Conservation (phyloP, 2,797 vertebrate genomes). For the Sternarchorhynchus goeldii region DNA sequence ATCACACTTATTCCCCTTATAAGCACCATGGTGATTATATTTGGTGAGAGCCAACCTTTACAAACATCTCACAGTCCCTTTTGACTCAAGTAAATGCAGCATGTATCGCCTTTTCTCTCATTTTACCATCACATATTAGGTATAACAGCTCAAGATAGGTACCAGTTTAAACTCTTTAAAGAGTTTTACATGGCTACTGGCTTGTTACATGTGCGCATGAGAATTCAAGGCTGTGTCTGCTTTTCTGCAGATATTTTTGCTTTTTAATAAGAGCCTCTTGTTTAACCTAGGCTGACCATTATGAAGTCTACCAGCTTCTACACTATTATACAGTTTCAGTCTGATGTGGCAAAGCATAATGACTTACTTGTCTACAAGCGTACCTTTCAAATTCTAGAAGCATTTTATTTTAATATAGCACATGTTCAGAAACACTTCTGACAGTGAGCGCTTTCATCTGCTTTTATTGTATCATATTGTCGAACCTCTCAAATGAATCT, state of each 20-base stretch:
- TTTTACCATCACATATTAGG: neutral
- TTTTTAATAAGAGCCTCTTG: neutral
- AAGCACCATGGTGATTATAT: constrained; percentile 88
- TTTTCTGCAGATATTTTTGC: neutral
- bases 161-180: neutral
- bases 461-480: neutral
- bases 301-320: neutral
- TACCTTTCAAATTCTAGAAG: too few species aligned
- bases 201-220: neutral
- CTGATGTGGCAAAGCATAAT: neutral
- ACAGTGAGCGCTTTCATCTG: too few species aligned
- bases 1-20: constrained; percentile 83
- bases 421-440: too few species aligned
- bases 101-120: neutral
- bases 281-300: neutral
- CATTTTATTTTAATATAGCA: too few species aligned
- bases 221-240: neutral
- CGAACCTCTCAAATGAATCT: too few species aligned
- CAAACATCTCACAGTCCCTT: neutral
- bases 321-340: neutral
- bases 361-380: neutral
- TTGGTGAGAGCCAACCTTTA: constrained; percentile 84
- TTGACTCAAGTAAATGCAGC: neutral
- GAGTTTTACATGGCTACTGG: too few species aligned
- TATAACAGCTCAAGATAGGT: neutral